Conservation (phyloP, 2,113 vertebrate species). For the Sitta europaea region DNA sequence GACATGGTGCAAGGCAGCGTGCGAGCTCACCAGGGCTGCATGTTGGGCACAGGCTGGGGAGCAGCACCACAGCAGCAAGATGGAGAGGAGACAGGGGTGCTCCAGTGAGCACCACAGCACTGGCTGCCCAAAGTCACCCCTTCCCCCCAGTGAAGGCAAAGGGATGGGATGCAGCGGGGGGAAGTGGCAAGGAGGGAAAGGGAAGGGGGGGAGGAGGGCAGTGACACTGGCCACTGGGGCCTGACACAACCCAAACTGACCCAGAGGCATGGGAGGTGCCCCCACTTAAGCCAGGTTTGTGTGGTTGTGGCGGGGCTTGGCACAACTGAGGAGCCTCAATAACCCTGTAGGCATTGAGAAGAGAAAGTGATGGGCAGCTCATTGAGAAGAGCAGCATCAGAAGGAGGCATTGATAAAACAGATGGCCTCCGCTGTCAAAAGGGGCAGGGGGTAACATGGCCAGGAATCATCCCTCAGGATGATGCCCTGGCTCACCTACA, state of each 20-base stretch:
- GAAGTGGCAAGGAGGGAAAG: background rate
- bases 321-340: background rate
- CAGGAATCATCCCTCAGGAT: background rate
- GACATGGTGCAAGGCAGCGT: background rate
- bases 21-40: conserved; percentile 5
- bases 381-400: background rate
- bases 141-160: background rate
- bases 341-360: background rate
- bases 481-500: background rate
- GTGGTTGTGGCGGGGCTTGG: background rate
- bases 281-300: fast-evolving
- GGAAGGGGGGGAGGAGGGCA: background rate
- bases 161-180: background rate
- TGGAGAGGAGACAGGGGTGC: background rate
- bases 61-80: conserved; percentile 1
- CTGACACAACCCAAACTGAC: background rate
- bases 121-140: background rate
- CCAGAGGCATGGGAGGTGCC: background rate
- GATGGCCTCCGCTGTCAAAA: background rate
- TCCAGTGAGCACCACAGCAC: background rate
- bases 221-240: background rate
- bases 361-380: background rate
- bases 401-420: background rate
- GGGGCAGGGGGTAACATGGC: fast-evolving
- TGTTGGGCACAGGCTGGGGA: conserved; percentile 38